Percentiles rank a stretch among this genome's conserved stretches.
These are phyloP conservation scores for Pammene aurita DNA, from an alignment of 2,888 invertebrate genomes.

Conservation along the genomic window DNA sequence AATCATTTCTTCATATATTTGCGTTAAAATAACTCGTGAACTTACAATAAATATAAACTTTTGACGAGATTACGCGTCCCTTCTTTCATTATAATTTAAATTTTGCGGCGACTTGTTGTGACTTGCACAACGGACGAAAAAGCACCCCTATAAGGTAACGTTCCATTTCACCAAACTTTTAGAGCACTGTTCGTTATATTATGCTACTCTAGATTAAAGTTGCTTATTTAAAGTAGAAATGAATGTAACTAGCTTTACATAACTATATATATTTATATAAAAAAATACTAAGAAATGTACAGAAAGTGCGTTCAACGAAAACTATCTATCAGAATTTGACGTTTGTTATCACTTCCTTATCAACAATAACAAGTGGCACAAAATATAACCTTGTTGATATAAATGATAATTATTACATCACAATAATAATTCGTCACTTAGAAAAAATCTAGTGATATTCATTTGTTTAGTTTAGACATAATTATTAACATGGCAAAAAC, in stretches of 20 bases:
- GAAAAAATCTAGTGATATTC: background rate
- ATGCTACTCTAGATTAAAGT: too few species aligned
- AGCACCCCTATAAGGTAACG: slow-evolving; percentile 20
- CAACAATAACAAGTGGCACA: background rate
- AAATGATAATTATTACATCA: too few species aligned
- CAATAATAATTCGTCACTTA: too few species aligned
- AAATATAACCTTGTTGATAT: too few species aligned
- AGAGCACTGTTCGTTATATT: too few species aligned
- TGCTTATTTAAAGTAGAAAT: too few species aligned
- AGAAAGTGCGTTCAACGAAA: background rate
- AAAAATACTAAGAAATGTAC: background rate
- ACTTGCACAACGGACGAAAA: slow-evolving; percentile 51
- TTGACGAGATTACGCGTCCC: background rate
- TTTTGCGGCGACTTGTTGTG: slow-evolving; percentile 63
- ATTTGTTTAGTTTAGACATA: background rate
- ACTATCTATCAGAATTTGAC: slow-evolving; percentile 15
- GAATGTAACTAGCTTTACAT: too few species aligned
- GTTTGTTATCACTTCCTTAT: slow-evolving; percentile 32
- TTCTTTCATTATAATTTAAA: slow-evolving; percentile 47
- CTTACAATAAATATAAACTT: background rate
- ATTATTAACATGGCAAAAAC: slow-evolving; percentile 58
- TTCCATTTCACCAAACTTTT: slow-evolving; percentile 41
- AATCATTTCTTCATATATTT: background rate
- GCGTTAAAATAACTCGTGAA: background rate
- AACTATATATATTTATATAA: too few species aligned